phyloP scores from a whole-genome alignment of 1,140 invertebrate genomes.

The Cepaea nemoralis region DNA sequence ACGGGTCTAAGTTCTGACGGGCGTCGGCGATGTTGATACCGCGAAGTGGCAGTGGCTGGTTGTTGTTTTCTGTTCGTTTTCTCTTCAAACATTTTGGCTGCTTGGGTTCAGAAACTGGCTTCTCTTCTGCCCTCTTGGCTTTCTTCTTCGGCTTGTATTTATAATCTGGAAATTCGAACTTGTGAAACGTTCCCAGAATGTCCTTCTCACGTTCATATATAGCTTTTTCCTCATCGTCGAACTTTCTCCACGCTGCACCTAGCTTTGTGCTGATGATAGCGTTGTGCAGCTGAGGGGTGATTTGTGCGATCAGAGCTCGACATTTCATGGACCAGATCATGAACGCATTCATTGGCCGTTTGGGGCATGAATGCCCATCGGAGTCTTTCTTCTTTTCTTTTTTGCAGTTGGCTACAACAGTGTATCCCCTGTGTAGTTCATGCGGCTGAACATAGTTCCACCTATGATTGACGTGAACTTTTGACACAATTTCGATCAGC shows the following conservation, averaged over 20 bases:
- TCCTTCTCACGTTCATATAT: conserved; percentile 28
- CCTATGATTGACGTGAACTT: conserved; percentile 14
- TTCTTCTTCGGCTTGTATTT: conserved; percentile 38
- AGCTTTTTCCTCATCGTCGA: conserved; percentile 16
- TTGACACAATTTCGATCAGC: conserved; percentile 26
- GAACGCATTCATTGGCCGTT: conserved; percentile 40
- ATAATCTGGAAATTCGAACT: conserved; percentile 33
- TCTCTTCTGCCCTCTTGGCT: conserved; percentile 26
- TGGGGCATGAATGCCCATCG: conserved; percentile 25
- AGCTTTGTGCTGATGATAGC: conserved; percentile 35
- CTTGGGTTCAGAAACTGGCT: conserved; percentile 20
- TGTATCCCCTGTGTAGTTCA: conserved; percentile 26
- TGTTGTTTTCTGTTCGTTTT: conserved; percentile 3
- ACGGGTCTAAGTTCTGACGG: background rate
- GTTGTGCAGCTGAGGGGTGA: conserved; percentile 37
- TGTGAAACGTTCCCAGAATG: conserved; percentile 20
- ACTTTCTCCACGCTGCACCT: conserved; percentile 22
- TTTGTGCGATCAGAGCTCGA: conserved; percentile 26
- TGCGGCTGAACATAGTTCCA: conserved; percentile 37
- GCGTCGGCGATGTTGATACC: conserved; percentile 28
- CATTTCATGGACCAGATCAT: conserved; percentile 40
- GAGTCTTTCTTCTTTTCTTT: conserved; percentile 39
- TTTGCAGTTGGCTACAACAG: conserved; percentile 33
- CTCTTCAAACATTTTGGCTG: conserved; percentile 6
- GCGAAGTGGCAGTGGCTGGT: background rate